Conservation (phyloP, 2,113 vertebrate genomes). For the Ranitomeya variabilis region DNA sequence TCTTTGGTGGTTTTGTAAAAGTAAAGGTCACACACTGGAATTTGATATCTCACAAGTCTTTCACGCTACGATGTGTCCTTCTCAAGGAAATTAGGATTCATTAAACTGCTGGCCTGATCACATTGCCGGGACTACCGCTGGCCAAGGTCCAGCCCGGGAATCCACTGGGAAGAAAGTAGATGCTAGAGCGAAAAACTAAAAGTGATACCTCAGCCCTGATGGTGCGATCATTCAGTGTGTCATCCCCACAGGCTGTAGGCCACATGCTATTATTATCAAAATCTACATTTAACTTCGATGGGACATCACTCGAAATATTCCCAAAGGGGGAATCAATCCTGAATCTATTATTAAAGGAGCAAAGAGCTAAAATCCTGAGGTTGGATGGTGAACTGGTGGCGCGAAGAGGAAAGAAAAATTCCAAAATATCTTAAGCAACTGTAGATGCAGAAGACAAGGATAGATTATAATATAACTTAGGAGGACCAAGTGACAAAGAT, state of each 20-base stretch:
- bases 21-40: slow-evolving; percentile 70
- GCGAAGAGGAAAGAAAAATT: not conserved
- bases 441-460: not conserved
- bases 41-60: slow-evolving; percentile 68
- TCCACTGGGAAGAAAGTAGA: slow-evolving; percentile 61
- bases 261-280: slow-evolving; percentile 20
- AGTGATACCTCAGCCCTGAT: not conserved
- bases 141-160: slow-evolving; percentile 60
- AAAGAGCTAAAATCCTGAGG: not conserved
- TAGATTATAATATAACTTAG: not conserved
- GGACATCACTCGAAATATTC: slow-evolving; percentile 13
- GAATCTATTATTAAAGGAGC: not conserved
- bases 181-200: slow-evolving; percentile 8
- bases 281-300: not conserved
- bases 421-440: not conserved
- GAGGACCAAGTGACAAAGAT: not conserved
- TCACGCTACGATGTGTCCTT: slow-evolving; percentile 66
- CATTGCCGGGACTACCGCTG: slow-evolving; percentile 66
- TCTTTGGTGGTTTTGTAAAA: slow-evolving; percentile 70
- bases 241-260: not conserved
- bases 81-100: slow-evolving; percentile 65
- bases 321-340: not conserved
- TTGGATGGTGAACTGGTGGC: not conserved
- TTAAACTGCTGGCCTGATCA: slow-evolving; percentile 69
- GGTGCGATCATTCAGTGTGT: not conserved